These are phyloP conservation scores for Campoplex nolae DNA, from an alignment of 2,888 invertebrate genomes.

Conservation along the genomic window DNA sequence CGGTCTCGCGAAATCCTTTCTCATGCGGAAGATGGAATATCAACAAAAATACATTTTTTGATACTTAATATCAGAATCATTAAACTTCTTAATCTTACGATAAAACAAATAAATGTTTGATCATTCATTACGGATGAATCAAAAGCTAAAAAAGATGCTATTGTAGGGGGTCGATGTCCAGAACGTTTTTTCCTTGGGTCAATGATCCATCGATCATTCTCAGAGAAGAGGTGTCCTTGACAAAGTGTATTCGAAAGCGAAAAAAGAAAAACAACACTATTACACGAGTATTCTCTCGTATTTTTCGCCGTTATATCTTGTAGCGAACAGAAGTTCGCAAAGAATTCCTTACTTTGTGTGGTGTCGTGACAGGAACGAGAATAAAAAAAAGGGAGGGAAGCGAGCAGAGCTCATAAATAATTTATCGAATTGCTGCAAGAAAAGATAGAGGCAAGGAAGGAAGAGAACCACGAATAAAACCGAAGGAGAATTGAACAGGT, in stretches of 20 bases:
- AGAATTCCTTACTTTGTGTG: conserved; percentile 17
- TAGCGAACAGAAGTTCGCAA: conserved; percentile 7
- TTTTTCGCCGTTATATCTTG: not conserved
- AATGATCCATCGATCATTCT: conserved; percentile 56
- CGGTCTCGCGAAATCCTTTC: not conserved
- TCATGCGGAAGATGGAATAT: not conserved
- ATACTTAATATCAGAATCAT: not conserved
- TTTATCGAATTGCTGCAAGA: conserved; percentile 45
- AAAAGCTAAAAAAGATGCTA: not conserved
- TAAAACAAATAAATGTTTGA: not conserved
- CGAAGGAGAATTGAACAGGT: conserved; percentile 46
- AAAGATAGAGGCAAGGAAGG: conserved; percentile 16
- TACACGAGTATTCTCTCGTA: conserved; percentile 17
- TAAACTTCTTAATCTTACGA: not conserved
- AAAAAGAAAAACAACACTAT: conserved; percentile 30
- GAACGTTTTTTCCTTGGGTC: conserved; percentile 13
- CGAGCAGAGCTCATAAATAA: conserved; percentile 50
- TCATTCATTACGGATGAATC: not conserved
- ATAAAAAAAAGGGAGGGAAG: conserved; percentile 12
- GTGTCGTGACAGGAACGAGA: conserved; percentile 2
- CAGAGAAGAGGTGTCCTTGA: conserved; percentile 9
- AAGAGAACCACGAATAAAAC: conserved; percentile 22
- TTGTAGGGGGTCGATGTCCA: not conserved
- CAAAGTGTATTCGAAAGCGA: conserved; percentile 18
- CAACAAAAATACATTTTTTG: not conserved